Conservation (phyloP, 2,113 vertebrate species). For the Oryzias melastigma region DNA sequence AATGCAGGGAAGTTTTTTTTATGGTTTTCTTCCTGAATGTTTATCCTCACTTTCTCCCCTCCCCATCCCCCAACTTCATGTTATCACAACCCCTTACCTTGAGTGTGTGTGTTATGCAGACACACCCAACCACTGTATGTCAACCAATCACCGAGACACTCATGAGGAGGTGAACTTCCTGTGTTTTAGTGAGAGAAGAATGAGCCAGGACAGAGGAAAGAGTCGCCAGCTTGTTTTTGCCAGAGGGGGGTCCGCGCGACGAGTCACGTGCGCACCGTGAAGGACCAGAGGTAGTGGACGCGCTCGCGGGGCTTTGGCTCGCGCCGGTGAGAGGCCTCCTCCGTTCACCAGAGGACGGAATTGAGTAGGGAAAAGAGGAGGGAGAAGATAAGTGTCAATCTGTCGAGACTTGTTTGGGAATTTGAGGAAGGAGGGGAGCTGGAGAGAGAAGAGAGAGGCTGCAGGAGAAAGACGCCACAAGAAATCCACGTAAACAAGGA, state of each 20-base stretch:
- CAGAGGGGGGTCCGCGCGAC: constrained; percentile 24
- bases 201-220: constrained; percentile 42
- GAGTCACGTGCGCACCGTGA: constrained; percentile 14
- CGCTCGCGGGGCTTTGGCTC: constrained; percentile 1
- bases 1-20: constrained; percentile 29
- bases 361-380: constrained; percentile 49
- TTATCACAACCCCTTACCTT: constrained; percentile 52
- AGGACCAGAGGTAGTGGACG: constrained; percentile 23
- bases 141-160: constrained; percentile 69
- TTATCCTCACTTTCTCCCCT: constrained; percentile 40
- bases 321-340: constrained; percentile 15
- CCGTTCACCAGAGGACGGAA: constrained; percentile 41
- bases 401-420: constrained; percentile 85
- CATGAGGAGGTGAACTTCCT: constrained; percentile 74
- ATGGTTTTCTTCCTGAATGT: constrained; percentile 5
- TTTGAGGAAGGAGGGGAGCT: constrained; percentile 73
- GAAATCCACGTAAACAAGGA: constrained; percentile 60
- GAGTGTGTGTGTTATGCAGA: constrained; percentile 56
- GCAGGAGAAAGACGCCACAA: constrained; percentile 41
- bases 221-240: constrained; percentile 20
- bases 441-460: constrained; percentile 43
- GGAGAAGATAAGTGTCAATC: constrained; percentile 75
- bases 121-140: constrained; percentile 68
- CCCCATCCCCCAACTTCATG: constrained; percentile 16
- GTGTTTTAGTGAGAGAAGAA: constrained; percentile 55